Evolutionary conservation across 2,797 vertebrate species (phyloP).

Genomic region (Darevskia mixta): DNA sequence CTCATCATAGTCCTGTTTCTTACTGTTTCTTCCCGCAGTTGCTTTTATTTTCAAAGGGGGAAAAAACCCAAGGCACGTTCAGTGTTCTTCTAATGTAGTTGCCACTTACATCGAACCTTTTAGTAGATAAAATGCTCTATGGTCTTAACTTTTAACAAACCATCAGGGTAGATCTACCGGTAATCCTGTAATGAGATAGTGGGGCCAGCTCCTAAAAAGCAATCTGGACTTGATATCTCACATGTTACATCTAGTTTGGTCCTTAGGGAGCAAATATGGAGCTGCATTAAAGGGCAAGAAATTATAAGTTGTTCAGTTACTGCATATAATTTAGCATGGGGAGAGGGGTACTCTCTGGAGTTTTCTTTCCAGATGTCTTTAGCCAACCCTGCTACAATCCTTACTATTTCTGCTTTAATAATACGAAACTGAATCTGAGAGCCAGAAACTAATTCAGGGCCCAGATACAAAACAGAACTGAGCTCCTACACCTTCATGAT

Average conservation of each 20-base stretch:
- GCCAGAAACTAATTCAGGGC: background rate
- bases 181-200: background rate
- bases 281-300: background rate
- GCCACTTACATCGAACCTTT: background rate
- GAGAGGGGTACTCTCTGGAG: background rate
- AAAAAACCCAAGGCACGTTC: background rate
- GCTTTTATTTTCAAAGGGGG: background rate
- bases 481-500: no score
- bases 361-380: background rate
- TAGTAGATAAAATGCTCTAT: background rate
- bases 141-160: background rate
- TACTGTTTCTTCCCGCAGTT: no score
- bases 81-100: background rate
- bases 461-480: no score
- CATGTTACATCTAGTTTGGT: background rate
- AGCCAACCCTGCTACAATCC: background rate
- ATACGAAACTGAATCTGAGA: background rate
- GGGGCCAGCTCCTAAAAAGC: background rate
- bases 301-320: background rate
- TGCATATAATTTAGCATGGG: background rate
- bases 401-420: background rate
- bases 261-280: background rate
- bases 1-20: background rate
- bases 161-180: background rate
- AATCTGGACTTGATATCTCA: background rate